A percentile compares a stretch with the other conserved stretches of the same genome.
phyloP scores from a whole-genome alignment of 2,888 invertebrate species.

The Ormyrus thymus region DNA sequence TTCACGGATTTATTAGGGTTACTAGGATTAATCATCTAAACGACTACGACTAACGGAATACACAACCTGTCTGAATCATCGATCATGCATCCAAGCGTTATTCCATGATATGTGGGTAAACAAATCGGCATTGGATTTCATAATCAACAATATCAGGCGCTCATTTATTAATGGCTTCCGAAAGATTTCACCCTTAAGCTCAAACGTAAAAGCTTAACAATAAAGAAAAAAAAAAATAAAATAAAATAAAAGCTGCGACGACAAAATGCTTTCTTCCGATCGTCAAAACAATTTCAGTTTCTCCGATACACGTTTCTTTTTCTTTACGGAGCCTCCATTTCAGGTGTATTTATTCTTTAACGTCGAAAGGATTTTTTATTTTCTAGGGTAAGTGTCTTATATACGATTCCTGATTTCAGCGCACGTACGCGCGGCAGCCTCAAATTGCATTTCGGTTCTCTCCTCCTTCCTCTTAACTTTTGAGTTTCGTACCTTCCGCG shows the following conservation, averaged over 20 bases:
- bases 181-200: too few species aligned
- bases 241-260: background rate
- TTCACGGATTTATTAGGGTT: too few species aligned
- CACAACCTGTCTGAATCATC: too few species aligned
- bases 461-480: slow-evolving; percentile 7
- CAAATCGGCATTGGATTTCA: too few species aligned
- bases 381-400: background rate
- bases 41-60: too few species aligned
- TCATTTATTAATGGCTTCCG: too few species aligned
- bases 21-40: too few species aligned
- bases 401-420: slow-evolving; percentile 1
- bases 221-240: slow-evolving; percentile 10
- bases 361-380: background rate
- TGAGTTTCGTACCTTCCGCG: background rate
- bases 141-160: too few species aligned
- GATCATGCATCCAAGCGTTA: too few species aligned
- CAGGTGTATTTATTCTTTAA: background rate
- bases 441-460: slow-evolving; percentile 13
- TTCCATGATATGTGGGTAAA: too few species aligned
- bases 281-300: slow-evolving; percentile 17
- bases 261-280: slow-evolving; percentile 7
- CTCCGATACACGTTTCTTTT: background rate
- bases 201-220: too few species aligned
- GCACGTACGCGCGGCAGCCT: slow-evolving; percentile 20
- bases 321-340: too few species aligned